These are phyloP conservation scores for Euschistus heros DNA, from an alignment of 1,140 invertebrate species.

Conservation along the genomic window DNA sequence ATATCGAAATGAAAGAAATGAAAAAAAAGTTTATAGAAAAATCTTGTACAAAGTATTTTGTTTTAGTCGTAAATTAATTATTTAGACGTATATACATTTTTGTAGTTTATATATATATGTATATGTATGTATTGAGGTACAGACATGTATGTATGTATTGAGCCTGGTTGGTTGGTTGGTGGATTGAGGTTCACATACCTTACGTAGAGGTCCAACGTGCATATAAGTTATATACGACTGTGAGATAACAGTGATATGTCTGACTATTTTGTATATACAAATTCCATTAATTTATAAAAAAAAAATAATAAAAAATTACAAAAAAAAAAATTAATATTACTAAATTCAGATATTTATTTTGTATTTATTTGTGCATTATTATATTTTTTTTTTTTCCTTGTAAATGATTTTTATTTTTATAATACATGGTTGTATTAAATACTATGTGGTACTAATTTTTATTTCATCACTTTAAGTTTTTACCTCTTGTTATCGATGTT, in stretches of 20 bases:
- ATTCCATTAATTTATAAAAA: slow-evolving; percentile 4
- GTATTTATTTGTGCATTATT: neutral
- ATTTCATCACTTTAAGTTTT: neutral
- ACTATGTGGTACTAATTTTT: neutral
- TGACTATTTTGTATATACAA: neutral
- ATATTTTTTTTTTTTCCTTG: neutral
- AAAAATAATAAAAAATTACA: neutral
- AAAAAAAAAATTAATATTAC: neutral
- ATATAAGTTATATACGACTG: neutral
- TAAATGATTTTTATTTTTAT: slow-evolving; percentile 2
- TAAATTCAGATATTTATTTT: slow-evolving; percentile 11
- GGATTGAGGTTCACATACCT: slow-evolving; percentile 12
- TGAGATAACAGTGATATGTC: neutral
- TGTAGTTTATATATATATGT: slow-evolving; percentile 12
- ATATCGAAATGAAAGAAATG: neutral
- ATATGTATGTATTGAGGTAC: neutral
- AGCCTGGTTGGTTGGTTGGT: slow-evolving; percentile 13
- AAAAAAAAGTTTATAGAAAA: neutral
- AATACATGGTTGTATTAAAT: neutral
- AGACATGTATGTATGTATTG: neutral
- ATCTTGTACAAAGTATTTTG: slow-evolving; percentile 24
- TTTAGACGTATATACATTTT: slow-evolving; percentile 17
- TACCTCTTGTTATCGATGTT: neutral
- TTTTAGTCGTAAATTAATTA: slow-evolving; percentile 20
- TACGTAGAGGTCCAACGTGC: slow-evolving; percentile 13